phyloP scores from a whole-genome alignment of 2,113 vertebrate species.

The Lipotes vexillifer region DNA sequence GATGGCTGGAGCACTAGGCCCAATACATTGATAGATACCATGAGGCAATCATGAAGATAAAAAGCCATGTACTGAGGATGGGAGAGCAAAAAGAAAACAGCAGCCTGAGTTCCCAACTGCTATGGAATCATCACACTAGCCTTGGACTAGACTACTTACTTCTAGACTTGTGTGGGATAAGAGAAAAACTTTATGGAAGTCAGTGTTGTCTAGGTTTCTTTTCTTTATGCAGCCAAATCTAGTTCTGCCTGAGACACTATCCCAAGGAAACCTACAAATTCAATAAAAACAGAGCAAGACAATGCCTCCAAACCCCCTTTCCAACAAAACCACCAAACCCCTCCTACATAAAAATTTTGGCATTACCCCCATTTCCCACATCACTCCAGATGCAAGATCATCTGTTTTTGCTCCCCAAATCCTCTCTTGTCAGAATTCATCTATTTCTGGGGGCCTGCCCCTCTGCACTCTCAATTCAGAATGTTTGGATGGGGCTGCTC shows the following conservation, averaged over 20 bases:
- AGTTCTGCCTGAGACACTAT: neutral
- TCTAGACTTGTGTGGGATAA: too few species aligned
- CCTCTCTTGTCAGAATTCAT: neutral
- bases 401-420: neutral
- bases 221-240: neutral
- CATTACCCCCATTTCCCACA: fast-evolving
- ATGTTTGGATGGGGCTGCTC: neutral
- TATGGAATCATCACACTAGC: neutral
- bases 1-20: neutral
- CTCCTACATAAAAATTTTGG: neutral
- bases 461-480: neutral
- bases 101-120: neutral
- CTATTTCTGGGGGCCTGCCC: neutral
- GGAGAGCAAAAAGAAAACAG: neutral
- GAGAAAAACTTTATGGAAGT: neutral
- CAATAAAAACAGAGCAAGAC: neutral
- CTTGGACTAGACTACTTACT: neutral
- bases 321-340: neutral
- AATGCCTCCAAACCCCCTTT: neutral
- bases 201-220: neutral
- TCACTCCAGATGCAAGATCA: too few species aligned
- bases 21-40: neutral
- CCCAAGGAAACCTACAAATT: neutral
- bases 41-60: neutral
- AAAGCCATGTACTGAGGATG: neutral